Conservation (phyloP, 2,888 invertebrate genomes). For the Cyclophora punctaria region DNA sequence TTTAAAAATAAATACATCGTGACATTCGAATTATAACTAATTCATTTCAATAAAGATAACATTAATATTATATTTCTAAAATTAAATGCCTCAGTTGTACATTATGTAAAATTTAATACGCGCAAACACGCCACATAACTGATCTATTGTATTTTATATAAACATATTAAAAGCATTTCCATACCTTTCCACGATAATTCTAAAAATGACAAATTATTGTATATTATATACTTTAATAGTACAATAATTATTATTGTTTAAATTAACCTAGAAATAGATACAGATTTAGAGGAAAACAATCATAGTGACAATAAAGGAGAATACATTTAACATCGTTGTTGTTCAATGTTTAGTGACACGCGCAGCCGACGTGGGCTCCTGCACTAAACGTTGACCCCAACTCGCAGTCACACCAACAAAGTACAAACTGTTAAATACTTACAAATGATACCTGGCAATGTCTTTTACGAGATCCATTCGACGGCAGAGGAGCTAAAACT, state of each 20-base stretch:
- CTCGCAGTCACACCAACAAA: constrained; percentile 51
- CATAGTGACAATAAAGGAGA: constrained; percentile 60
- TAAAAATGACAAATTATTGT: constrained; percentile 53
- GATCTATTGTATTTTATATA: constrained; percentile 21
- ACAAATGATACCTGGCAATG: constrained; percentile 57
- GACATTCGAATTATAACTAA: constrained; percentile 48
- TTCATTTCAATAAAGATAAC: constrained; percentile 54
- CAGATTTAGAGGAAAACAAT: constrained; percentile 56
- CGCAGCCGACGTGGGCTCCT: not conserved
- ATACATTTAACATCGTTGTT: constrained; percentile 46
- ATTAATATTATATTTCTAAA: constrained; percentile 70
- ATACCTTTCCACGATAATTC: constrained; percentile 59
- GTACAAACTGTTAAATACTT: constrained; percentile 48
- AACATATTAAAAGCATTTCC: constrained; percentile 41
- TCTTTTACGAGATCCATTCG: constrained; percentile 43
- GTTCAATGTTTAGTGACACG: not conserved
- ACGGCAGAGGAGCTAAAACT: constrained; percentile 3
- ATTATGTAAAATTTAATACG: constrained; percentile 47
- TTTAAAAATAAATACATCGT: constrained; percentile 59
- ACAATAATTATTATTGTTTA: constrained; percentile 61
- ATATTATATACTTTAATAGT: constrained; percentile 53
- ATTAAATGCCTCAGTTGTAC: constrained; percentile 75
- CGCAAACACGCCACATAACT: constrained; percentile 11
- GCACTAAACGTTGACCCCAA: not conserved
- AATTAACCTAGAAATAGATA: constrained; percentile 66